These are phyloP conservation scores for Cremastobaeus sp. DNA, from an alignment of 2,888 invertebrate genomes.

Conservation along the genomic window DNA sequence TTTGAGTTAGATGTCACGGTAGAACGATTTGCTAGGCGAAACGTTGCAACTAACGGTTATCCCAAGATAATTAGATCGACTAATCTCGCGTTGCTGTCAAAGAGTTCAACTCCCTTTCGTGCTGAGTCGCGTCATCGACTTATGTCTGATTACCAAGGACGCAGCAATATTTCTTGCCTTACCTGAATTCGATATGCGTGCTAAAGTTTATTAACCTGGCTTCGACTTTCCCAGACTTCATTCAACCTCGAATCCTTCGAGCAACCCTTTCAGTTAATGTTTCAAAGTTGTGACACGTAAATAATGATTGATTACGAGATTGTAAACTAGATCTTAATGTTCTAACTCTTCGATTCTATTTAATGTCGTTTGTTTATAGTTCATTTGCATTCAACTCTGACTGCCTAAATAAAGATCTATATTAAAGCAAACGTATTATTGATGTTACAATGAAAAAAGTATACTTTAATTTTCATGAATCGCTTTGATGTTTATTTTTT, in stretches of 20 bases:
- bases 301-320: slow-evolving; percentile 57
- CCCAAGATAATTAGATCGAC: slow-evolving; percentile 67
- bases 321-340: slow-evolving; percentile 31
- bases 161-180: slow-evolving; percentile 65
- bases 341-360: slow-evolving; percentile 30
- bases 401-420: no score
- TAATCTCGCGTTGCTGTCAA: slow-evolving; percentile 65
- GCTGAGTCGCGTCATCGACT: slow-evolving; percentile 68
- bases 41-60: slow-evolving; percentile 61
- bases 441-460: no score
- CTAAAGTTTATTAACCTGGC: slow-evolving; percentile 68
- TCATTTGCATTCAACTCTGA: not conserved
- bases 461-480: no score
- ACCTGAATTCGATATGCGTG: slow-evolving; percentile 65
- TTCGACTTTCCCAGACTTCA: slow-evolving; percentile 54
- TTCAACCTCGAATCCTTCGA: slow-evolving; percentile 39
- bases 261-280: slow-evolving; percentile 47
- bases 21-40: slow-evolving; percentile 60
- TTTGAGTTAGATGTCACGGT: slow-evolving; percentile 58
- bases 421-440: no score
- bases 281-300: slow-evolving; percentile 54
- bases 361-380: slow-evolving; percentile 44
- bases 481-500: no score
- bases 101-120: slow-evolving; percentile 68
- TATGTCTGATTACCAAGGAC: slow-evolving; percentile 69